phyloP scores from a whole-genome alignment of 2,113 vertebrate genomes.

The Neodon shergylaensis region DNA sequence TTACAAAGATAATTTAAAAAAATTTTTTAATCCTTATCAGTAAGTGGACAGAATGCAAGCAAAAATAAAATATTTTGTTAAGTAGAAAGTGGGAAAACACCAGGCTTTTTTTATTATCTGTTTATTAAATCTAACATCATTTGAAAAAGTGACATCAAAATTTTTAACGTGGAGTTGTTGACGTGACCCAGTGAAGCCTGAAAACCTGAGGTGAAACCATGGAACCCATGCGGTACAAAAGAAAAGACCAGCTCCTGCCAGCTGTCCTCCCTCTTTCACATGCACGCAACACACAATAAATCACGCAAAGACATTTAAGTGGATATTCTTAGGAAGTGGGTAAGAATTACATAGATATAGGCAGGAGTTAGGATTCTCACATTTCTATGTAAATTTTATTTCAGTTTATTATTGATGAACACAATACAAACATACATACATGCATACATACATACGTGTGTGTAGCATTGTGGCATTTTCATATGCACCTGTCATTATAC shows the following conservation, averaged over 20 bases:
- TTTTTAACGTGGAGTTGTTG: background rate
- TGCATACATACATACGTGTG: no score
- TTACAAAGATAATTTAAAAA: slow-evolving; percentile 87
- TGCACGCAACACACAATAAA: background rate
- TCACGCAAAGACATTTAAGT: background rate
- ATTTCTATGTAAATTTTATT: background rate
- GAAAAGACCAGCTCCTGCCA: background rate
- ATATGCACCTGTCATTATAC: background rate
- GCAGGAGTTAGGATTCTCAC: background rate
- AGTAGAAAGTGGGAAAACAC: background rate
- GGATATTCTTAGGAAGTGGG: background rate
- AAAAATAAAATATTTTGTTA: slow-evolving; percentile 49
- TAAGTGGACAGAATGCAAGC: background rate
- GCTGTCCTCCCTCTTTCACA: background rate
- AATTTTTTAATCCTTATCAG: background rate
- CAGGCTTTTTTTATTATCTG: background rate
- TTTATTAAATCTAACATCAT: background rate
- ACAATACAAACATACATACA: background rate
- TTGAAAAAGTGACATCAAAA: background rate
- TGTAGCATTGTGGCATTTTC: background rate
- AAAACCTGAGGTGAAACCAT: background rate
- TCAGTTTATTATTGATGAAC: background rate
- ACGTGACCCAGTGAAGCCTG: background rate
- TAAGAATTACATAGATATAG: background rate
- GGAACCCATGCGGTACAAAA: no score